Evolutionary conservation across 2,888 invertebrate species (phyloP).

Genomic region (Calameuta pallipes): DNA sequence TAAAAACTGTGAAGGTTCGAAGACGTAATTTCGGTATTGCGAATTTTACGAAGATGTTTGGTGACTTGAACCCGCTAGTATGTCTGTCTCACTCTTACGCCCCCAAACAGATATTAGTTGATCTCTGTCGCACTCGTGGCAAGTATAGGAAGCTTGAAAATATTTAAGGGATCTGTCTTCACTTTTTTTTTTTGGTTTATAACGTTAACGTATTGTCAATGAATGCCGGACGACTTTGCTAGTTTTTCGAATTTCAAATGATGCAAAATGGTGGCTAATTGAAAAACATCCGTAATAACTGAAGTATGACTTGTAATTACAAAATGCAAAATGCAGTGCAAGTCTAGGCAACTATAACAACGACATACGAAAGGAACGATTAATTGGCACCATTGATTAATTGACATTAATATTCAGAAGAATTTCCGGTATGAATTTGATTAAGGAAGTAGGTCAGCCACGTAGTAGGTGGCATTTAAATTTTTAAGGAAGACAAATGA

Average conservation of each 20-base stretch:
- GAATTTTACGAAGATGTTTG: not conserved
- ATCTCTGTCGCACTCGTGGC: not conserved
- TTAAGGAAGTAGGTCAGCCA: not conserved
- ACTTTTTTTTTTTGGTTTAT: not conserved
- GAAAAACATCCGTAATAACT: no score
- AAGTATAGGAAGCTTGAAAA: not conserved
- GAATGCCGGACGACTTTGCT: not conserved
- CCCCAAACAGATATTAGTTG: not conserved
- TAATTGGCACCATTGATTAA: not conserved
- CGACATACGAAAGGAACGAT: not conserved
- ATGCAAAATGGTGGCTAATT: not conserved
- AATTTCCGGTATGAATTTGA: not conserved
- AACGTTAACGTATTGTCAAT: not conserved
- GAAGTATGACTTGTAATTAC: no score
- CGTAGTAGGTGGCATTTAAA: not conserved
- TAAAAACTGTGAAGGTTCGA: not conserved
- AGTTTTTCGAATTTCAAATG: not conserved
- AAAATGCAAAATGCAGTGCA: not conserved
- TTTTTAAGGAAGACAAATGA: not conserved
- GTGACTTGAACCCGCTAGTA: not conserved
- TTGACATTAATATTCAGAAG: not conserved
- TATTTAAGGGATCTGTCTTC: not conserved
- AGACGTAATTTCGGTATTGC: not conserved
- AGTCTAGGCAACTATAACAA: not conserved
- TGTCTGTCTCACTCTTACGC: not conserved